These are phyloP conservation scores for Pheucticus melanocephalus DNA, from an alignment of 2,113 vertebrate genomes.

Conservation along the genomic window DNA sequence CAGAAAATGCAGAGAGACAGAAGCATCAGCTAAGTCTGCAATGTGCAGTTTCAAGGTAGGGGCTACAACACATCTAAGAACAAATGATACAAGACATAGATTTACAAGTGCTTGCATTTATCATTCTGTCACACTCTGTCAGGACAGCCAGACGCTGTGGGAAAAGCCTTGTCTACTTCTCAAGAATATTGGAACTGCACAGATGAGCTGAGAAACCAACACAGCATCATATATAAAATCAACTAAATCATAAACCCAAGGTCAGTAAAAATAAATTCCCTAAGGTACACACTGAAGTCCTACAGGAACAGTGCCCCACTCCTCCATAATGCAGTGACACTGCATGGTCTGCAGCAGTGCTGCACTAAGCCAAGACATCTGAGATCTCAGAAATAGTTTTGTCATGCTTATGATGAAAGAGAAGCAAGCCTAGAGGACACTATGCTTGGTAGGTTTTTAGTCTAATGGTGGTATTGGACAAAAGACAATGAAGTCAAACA, in stretches of 20 bases:
- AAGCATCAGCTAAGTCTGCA: background rate
- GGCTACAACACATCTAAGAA: conserved; percentile 23
- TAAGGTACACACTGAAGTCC: background rate
- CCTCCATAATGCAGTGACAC: background rate
- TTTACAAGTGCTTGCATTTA: conserved; percentile 31
- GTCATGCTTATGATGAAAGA: background rate
- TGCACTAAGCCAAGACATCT: background rate
- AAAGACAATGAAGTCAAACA: background rate
- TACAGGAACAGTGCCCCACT: accelerated
- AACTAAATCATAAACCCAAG: conserved; percentile 22
- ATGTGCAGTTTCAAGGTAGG: conserved; percentile 13
- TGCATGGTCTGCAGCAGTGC: background rate
- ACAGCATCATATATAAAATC: background rate
- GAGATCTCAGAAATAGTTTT: background rate
- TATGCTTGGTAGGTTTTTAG: background rate
- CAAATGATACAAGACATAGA: conserved; percentile 38
- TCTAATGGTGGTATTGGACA: background rate
- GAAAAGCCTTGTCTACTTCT: background rate
- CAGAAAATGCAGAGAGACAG: conserved; percentile 31
- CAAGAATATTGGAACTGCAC: background rate
- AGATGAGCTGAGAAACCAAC: background rate
- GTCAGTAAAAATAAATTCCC: conserved; percentile 24
- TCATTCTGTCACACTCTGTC: conserved; percentile 45
- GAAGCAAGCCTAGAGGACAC: background rate
- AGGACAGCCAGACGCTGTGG: background rate